Percentiles rank a stretch among this genome's conserved stretches.
phyloP scores from a whole-genome alignment of 2,888 invertebrate species.

The Eupithecia subfuscata region DNA sequence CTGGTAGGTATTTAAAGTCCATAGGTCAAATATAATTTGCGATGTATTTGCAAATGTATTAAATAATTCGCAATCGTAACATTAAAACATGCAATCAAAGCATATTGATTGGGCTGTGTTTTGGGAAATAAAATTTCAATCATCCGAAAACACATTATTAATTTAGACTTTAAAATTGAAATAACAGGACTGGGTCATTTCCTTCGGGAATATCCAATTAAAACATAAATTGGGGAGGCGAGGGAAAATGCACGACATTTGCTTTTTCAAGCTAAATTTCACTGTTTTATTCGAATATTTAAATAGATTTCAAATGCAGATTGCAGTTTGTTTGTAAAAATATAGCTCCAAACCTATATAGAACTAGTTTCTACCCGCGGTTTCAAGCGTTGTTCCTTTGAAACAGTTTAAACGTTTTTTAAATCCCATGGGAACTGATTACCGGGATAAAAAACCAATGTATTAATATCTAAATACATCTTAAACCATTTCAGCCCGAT shows the following conservation, averaged over 20 bases:
- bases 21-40: background rate
- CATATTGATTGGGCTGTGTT: slow-evolving; percentile 15
- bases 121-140: slow-evolving; percentile 28
- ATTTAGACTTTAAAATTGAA: slow-evolving; percentile 29
- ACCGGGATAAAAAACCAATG: too few relatives aligned
- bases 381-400: too few relatives aligned
- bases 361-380: background rate
- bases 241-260: slow-evolving; percentile 11
- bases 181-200: slow-evolving; percentile 22
- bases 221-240: slow-evolving; percentile 29
- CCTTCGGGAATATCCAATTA: slow-evolving; percentile 38
- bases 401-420: too few relatives aligned
- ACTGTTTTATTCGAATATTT: slow-evolving; percentile 4
- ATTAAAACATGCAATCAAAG: background rate
- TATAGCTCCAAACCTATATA: background rate
- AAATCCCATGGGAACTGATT: too few relatives aligned
- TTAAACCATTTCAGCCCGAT: background rate
- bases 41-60: background rate
- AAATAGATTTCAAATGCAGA: background rate
- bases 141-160: slow-evolving; percentile 25
- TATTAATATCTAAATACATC: background rate
- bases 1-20: background rate
- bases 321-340: background rate
- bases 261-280: background rate
- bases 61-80: slow-evolving; percentile 1